These are phyloP conservation scores for Hymenochirus boettgeri DNA, from an alignment of 2,113 vertebrate species.

Conservation along the genomic window DNA sequence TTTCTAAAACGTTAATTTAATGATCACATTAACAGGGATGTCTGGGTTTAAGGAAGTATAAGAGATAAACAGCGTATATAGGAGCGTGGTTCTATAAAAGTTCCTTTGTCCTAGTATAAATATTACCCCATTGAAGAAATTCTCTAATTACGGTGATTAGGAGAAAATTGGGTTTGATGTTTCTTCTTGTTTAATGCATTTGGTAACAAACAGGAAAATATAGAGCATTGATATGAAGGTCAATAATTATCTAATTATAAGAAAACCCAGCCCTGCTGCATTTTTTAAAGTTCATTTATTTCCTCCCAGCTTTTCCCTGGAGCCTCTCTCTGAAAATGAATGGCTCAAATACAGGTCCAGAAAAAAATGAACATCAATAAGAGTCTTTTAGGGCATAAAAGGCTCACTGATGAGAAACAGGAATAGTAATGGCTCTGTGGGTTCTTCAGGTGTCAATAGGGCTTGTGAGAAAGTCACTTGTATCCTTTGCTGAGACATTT, in stretches of 20 bases:
- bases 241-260: constrained; percentile 40
- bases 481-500: constrained; percentile 24
- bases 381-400: constrained; percentile 52
- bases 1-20: too few relatives aligned
- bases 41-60: too few relatives aligned
- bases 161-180: too few relatives aligned
- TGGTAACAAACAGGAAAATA: too few relatives aligned
- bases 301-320: constrained; percentile 41
- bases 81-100: too few relatives aligned
- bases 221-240: constrained; percentile 25
- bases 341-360: constrained; percentile 52
- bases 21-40: too few relatives aligned
- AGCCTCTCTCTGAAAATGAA: constrained; percentile 52
- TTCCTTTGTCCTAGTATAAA: too few relatives aligned
- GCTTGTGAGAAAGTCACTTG: constrained; percentile 33
- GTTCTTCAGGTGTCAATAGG: constrained; percentile 51
- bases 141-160: too few relatives aligned
- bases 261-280: constrained; percentile 32
- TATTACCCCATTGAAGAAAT: too few relatives aligned
- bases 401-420: constrained; percentile 49
- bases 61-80: too few relatives aligned
- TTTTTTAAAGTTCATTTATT: constrained; percentile 51
- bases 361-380: constrained; percentile 56
- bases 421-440: constrained; percentile 53
- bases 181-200: too few relatives aligned